Conservation (phyloP, 2,113 vertebrate genomes). For the Gasterosteus aculeatus region DNA sequence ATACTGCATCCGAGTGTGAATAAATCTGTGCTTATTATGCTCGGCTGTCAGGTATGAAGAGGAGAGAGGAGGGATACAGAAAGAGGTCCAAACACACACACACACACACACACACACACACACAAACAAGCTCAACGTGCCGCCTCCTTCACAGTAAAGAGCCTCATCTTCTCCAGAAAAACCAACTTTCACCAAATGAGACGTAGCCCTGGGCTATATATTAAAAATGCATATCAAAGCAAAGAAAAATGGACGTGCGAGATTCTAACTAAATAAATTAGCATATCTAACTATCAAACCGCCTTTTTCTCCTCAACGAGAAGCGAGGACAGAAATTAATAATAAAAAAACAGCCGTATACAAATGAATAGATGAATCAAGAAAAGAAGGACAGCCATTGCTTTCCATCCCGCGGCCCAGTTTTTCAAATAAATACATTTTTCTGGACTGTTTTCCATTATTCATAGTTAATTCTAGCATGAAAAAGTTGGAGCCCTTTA, state of each 20-base stretch:
- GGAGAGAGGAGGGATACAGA: conserved; percentile 65
- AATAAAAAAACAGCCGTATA: conserved; percentile 74
- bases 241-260: conserved; percentile 92
- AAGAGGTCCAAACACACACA: conserved; percentile 28
- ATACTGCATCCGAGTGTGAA: conserved; percentile 90
- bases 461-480: conserved; percentile 52
- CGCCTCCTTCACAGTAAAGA: conserved; percentile 88
- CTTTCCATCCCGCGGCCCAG: conserved; percentile 26
- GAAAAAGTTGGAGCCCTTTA: conserved; percentile 40
- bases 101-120: conserved; percentile 16
- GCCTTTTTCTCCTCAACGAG: conserved; percentile 61
- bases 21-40: conserved; percentile 86
- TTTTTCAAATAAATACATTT: conserved; percentile 45
- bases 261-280: conserved; percentile 89
- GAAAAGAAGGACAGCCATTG: conserved; percentile 38
- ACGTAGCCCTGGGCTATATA: conserved; percentile 90
- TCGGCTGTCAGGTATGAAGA: conserved; percentile 84
- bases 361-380: conserved; percentile 64
- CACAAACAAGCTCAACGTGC: conserved; percentile 78
- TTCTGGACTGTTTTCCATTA: conserved; percentile 54
- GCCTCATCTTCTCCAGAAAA: conserved; percentile 90
- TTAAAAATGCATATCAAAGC: conserved; percentile 99
- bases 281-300: conserved; percentile 86
- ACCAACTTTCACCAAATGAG: conserved; percentile 92
- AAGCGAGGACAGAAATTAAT: conserved; percentile 73